Evolutionary conservation across 2,113 vertebrate species (phyloP).

Genomic region (Sander lucioperca): DNA sequence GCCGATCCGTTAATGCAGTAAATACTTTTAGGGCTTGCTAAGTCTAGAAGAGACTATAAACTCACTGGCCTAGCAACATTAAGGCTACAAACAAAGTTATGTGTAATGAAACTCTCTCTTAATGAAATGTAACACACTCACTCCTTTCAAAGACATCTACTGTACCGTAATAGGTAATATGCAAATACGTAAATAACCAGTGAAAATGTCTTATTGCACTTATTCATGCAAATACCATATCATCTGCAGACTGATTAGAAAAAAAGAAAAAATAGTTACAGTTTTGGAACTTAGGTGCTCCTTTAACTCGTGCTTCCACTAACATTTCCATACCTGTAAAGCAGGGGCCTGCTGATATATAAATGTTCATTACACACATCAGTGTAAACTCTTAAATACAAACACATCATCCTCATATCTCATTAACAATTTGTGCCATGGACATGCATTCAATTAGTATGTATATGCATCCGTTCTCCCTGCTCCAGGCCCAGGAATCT

Average conservation of each 20-base stretch:
- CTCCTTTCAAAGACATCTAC: not conserved
- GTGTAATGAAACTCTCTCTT: not conserved
- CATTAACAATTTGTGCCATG: not conserved
- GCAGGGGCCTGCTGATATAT: not conserved
- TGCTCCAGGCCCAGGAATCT: not conserved
- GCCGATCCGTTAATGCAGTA: not conserved
- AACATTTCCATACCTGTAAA: not conserved
- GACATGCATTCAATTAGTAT: slow-evolving; percentile 15
- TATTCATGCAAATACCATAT: not conserved
- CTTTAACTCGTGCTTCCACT: too few relatives aligned
- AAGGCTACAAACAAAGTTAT: not conserved
- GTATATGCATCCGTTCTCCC: slow-evolving; percentile 17
- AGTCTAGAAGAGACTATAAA: not conserved
- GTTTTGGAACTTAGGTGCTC: too few relatives aligned
- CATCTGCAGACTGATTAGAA: not conserved
- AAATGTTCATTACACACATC: too few relatives aligned
- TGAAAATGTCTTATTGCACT: too few relatives aligned
- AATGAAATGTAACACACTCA: not conserved
- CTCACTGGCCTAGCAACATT: not conserved
- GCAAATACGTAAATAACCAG: not conserved
- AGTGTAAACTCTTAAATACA: too few relatives aligned
- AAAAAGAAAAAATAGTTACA: too few relatives aligned
- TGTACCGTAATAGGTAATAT: not conserved
- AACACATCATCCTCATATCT: too few relatives aligned
- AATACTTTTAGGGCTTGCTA: not conserved